phyloP scores from a whole-genome alignment of 1,140 invertebrate species.

The Ceratosolen solmsi region DNA sequence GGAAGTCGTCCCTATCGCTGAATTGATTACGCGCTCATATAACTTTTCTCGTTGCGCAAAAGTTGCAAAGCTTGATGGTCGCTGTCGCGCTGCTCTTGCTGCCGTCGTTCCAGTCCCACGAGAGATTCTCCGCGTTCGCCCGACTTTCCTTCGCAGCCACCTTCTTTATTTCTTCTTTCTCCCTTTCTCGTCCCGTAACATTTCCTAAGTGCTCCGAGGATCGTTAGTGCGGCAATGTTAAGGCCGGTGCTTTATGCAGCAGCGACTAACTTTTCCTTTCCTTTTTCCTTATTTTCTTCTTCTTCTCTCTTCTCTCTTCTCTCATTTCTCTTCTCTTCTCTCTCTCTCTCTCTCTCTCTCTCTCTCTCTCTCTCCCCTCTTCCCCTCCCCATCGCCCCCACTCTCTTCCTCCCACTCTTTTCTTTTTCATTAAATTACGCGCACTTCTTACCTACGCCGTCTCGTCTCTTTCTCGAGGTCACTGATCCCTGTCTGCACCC shows the following conservation, averaged over 20 bases:
- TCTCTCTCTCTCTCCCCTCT: no score
- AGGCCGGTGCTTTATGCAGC: background rate
- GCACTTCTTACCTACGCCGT: background rate
- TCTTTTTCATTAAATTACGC: constrained; percentile 19
- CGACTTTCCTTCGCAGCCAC: background rate
- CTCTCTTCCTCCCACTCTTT: background rate
- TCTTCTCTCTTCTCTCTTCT: background rate
- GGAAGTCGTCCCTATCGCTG: constrained; percentile 57
- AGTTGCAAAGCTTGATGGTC: constrained; percentile 6
- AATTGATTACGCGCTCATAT: constrained; percentile 56
- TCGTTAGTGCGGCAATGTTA: constrained; percentile 35
- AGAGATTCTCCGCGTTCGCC: constrained; percentile 35
- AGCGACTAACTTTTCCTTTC: background rate
- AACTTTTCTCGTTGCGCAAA: constrained; percentile 56
- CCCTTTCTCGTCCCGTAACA: background rate
- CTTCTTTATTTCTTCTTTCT: background rate
- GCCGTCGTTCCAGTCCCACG: constrained; percentile 11
- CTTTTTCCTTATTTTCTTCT: constrained; percentile 7
- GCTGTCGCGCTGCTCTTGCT: constrained; percentile 6
- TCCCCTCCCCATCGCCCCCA: no score
- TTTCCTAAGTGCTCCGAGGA: background rate
- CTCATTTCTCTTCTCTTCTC: no score
- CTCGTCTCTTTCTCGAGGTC: background rate
- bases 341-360: no score
- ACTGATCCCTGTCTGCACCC: background rate